These are phyloP conservation scores for Oophaga sylvatica DNA, from an alignment of 2,797 vertebrate species.

Conservation along the genomic window DNA sequence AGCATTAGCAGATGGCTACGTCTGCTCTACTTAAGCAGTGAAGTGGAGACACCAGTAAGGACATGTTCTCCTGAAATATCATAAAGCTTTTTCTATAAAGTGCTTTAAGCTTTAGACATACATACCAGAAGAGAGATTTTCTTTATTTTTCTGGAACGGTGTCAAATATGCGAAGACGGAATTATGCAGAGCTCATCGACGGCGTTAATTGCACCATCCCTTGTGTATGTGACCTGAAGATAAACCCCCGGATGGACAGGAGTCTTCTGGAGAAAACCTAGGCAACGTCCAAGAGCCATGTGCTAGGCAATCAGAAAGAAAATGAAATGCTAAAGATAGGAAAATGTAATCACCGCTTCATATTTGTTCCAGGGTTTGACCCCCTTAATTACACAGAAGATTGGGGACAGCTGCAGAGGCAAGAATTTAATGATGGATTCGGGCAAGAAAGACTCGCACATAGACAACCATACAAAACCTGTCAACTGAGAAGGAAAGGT, in stretches of 20 bases:
- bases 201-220: constrained; percentile 28
- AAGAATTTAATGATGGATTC: constrained; percentile 32
- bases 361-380: constrained; percentile 1
- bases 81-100: constrained; percentile 23
- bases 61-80: constrained; percentile 24
- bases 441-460: not conserved
- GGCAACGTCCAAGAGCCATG: not conserved
- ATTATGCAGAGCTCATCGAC: constrained; percentile 1
- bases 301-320: not conserved
- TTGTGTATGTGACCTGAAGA: constrained; percentile 20
- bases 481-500: constrained; percentile 21
- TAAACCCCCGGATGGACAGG: constrained; percentile 19
- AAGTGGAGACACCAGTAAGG: constrained; percentile 12
- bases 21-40: not conserved
- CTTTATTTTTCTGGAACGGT: constrained; percentile 31
- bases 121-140: constrained; percentile 27
- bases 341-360: not conserved
- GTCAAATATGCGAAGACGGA: constrained; percentile 38
- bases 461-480: constrained; percentile 9
- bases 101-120: constrained; percentile 15
- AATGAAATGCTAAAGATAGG: not conserved
- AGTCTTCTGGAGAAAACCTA: not conserved
- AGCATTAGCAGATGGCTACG: not conserved
- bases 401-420: constrained; percentile 25
- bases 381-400: constrained; percentile 37